Base-by-base conservation (phyloP, 2,797 vertebrate genomes). In the Eulemur albifrons region DNA sequence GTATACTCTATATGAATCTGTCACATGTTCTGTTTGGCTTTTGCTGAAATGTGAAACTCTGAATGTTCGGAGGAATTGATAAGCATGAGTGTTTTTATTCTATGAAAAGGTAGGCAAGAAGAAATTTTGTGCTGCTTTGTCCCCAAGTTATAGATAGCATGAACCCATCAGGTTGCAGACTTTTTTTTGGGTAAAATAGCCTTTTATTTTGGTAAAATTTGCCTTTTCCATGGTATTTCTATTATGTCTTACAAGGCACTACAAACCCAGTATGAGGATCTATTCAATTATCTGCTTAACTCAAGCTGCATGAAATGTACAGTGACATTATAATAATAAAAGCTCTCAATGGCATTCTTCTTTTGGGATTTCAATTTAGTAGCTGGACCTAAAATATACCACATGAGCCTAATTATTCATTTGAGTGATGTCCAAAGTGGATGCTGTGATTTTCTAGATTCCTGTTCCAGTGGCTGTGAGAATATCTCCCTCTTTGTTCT, bases 381-480 rank as follows among this genome's bases (percentile, higher is more conserved):
- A 94, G 73, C 40, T 83, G 52, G 95, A 45, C 57, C 80, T 80
- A 23, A 77, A 94, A 84, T 77, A 4, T 57, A 87, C 80, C 45
- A 32, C 69, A 30, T 0, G 1, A 76, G 32, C 93, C 70, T 95
- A 95, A 94, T 94, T 96, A 94, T 96, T 79, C 67, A 77, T 90
- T 57, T 88, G 48, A 89, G 72, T 32, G 43, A 75, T 85, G 59
- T 90, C 79, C 84, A 38, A 5, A 88, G 14, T 14, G 85, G 77
- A 72, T 81, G 72, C 38, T 72, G 77, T 73, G 50, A 13, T 90
- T 67, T 95, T 77, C 86, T 67, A 35, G 88, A 87, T 52, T 88
- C 45, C 63, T 38, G 20, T 90, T 92, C 57, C 52, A 12, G 45
- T 5, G 61, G 38, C 92, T 54, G 1, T 23, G 86, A 50, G 82